Evolutionary conservation across 92 coral and sea anemone species (phyloP), one percentile per base, ranked within the genome.

Genomic region (Siderastrea radians): DNA sequence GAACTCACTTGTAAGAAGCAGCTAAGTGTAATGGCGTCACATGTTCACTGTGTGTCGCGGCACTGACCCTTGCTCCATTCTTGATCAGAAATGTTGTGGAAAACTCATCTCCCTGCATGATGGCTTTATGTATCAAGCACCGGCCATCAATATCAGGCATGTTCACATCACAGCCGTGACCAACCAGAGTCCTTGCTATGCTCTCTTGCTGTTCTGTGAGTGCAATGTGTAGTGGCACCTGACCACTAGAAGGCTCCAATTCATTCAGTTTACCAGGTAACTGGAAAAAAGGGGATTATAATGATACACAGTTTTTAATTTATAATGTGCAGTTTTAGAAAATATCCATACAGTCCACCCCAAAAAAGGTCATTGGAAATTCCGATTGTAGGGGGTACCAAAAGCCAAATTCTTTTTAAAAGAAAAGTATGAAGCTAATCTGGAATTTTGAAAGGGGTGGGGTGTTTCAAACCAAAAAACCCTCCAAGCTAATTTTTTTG

Each of bases 121-220:
- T 91, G 58, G 96, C 96, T 81, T 95, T 95, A 85, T 97, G 98
- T 43, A 97, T 87, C 74, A 97, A 93, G 54, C 96, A 94, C 74
- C 94, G 83, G 5, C 98, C 99, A 69, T 94, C 89, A 38, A 73
- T 59, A 67, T 97, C 98, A 12, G 96, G 88, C 93, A 94, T 96
- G 92, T 93, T 92, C 48, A 95, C 95, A 79, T 97, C 99, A 86
- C 98, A 95, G 73, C 96, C 97, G 61, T 97, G 94, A 17, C 94
- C 90, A 10, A 97, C 98, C 16, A 97, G 93, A 0, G 95, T 96
- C 71, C 84, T 96, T 3, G 98, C 98, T 71, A 97, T 97, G 72
- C 99, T 97, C 48, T 97, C 99, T 57, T 89, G 98, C 51, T 96
- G 92, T 47, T 97, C 96, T 61, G 94, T 75, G 68, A 97, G 91